Evolutionary conservation across 1,140 invertebrate species (phyloP).

Genomic region (Rhopalosiphum maidis): DNA sequence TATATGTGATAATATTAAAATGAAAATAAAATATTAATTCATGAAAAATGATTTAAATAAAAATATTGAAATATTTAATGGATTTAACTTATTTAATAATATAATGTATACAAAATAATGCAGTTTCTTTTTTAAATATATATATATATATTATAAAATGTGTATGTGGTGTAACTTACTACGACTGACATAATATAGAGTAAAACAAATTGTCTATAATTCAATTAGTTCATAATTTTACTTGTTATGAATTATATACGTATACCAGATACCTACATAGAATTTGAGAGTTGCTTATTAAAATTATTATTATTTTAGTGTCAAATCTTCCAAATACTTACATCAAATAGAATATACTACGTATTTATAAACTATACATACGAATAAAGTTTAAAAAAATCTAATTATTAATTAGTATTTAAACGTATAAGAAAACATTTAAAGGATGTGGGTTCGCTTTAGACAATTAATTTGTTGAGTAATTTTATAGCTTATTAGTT

Average conservation of each 20-base stretch:
- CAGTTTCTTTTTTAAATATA: neutral
- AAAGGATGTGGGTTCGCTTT: neutral
- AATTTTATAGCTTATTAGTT: neutral
- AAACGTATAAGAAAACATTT: neutral
- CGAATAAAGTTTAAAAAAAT: neutral
- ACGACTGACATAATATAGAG: neutral
- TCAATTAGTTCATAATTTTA: neutral
- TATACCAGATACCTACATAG: too few species aligned
- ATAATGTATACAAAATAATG: neutral
- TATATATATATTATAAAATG: neutral
- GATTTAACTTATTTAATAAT: neutral
- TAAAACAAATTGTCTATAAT: neutral
- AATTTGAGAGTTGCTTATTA: neutral
- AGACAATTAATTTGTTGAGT: neutral
- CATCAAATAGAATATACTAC: neutral
- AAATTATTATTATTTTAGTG: neutral
- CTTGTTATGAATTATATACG: neutral
- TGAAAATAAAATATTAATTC: neutral
- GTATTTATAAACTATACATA: neutral
- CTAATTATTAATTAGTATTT: neutral
- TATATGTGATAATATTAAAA: neutral
- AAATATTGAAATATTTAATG: neutral
- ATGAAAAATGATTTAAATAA: neutral
- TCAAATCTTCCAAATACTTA: neutral
- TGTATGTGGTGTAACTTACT: neutral